phyloP scores from a whole-genome alignment of 2,888 invertebrate genomes.

The Philhelius pedissequus region DNA sequence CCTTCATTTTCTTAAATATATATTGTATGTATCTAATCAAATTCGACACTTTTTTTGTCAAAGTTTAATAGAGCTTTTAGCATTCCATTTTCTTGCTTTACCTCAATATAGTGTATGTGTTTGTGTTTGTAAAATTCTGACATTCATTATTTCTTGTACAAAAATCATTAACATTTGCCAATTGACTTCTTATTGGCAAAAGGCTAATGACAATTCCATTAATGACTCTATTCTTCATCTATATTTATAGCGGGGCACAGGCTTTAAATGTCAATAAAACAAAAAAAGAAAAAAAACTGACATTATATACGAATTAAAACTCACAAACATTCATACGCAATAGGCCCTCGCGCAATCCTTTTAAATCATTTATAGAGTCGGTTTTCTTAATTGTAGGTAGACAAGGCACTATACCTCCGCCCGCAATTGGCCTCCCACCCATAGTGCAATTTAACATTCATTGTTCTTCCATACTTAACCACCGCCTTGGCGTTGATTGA shows the following conservation, averaged over 20 bases:
- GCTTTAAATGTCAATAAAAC: neutral
- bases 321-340: no score
- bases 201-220: neutral
- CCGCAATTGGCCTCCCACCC: neutral
- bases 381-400: conserved; percentile 65
- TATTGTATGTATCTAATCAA: no score
- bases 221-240: no score
- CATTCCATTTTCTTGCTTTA: no score
- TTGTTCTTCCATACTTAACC: conserved; percentile 31
- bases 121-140: no score
- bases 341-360: conserved; percentile 2
- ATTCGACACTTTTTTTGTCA: no score
- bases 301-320: neutral
- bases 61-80: no score
- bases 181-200: neutral
- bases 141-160: no score
- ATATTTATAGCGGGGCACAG: no score
- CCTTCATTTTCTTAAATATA: no score
- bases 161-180: neutral
- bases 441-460: conserved; percentile 49
- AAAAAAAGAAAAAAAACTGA: neutral
- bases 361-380: conserved; percentile 55
- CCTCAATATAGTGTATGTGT: no score
- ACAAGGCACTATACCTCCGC: neutral
- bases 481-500: conserved; percentile 63